A percentile compares a stretch with the other conserved stretches of the same genome.
These are phyloP conservation scores for Scaptomyza montana DNA, from an alignment of 1,140 invertebrate species.

Conservation along the genomic window DNA sequence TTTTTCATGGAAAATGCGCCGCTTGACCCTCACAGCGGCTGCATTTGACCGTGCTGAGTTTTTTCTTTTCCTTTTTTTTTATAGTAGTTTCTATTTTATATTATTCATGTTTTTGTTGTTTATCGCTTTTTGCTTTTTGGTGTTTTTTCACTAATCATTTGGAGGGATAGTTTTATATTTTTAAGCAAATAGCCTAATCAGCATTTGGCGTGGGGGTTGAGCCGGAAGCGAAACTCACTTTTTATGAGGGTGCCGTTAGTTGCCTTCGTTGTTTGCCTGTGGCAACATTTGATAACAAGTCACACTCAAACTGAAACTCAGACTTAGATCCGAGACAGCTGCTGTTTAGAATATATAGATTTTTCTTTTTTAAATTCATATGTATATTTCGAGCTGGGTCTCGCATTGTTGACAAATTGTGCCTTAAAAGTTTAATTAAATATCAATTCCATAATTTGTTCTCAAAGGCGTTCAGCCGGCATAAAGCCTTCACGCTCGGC, in stretches of 20 bases:
- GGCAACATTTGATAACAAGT: slow-evolving; percentile 14
- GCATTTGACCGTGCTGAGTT: slow-evolving; percentile 69
- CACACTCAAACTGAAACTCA: slow-evolving; percentile 8
- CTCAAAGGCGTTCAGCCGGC: slow-evolving; percentile 63
- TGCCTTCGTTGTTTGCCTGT: slow-evolving; percentile 23
- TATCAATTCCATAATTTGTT: slow-evolving; percentile 65
- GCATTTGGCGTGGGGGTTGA: slow-evolving; percentile 53
- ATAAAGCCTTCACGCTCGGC: slow-evolving; percentile 24
- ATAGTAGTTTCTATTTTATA: slow-evolving; percentile 21
- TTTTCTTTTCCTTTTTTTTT: slow-evolving; percentile 23
- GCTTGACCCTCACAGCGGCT: slow-evolving; percentile 65
- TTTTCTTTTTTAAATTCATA: slow-evolving; percentile 19
- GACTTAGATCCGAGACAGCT: slow-evolving; percentile 16
- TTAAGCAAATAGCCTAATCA: slow-evolving; percentile 77
- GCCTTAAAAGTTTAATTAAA: slow-evolving; percentile 55
- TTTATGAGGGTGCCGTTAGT: slow-evolving; percentile 71
- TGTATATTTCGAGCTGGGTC: slow-evolving; percentile 27
- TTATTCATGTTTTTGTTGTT: slow-evolving; percentile 35
- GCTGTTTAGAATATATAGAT: slow-evolving; percentile 31
- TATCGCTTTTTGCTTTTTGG: slow-evolving; percentile 51
- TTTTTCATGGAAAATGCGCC: slow-evolving; percentile 51
- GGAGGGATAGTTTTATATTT: slow-evolving; percentile 55
- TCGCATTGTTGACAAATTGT: slow-evolving; percentile 74
- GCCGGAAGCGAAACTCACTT: slow-evolving; percentile 64
- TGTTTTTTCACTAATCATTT: slow-evolving; percentile 46